These are phyloP conservation scores for Anoplius nigerrimus DNA, from an alignment of 2,888 invertebrate species.

Conservation along the genomic window DNA sequence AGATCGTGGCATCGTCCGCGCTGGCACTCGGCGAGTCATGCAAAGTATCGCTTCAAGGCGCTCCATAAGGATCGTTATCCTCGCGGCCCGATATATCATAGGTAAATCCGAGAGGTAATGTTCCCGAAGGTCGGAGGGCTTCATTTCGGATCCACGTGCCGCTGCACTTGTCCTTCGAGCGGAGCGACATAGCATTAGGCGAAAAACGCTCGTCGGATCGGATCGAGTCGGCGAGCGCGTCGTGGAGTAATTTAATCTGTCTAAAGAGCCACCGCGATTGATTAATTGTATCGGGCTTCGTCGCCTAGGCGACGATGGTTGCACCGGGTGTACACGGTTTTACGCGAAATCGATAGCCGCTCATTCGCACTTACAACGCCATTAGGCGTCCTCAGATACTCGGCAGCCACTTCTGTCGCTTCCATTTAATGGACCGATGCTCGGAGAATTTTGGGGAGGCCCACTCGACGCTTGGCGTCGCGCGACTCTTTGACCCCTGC, in stretches of 20 bases:
- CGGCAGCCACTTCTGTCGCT: conserved; percentile 11
- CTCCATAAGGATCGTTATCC: conserved; percentile 41
- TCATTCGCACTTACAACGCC: conserved; percentile 21
- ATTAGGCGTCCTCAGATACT: conserved; percentile 19
- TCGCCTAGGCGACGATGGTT: conserved; percentile 16
- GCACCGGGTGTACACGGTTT: conserved; percentile 6
- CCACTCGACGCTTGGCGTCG: neutral
- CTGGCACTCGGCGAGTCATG: conserved; percentile 48
- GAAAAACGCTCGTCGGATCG: neutral
- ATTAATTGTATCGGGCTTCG: conserved; percentile 13
- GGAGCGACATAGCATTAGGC: neutral
- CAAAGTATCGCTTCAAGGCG: conserved; percentile 46
- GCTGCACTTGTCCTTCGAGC: no score
- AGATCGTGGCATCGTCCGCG: conserved; percentile 46
- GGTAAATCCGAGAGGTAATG: conserved; percentile 32
- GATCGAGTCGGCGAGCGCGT: neutral
- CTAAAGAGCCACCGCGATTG: conserved; percentile 7
- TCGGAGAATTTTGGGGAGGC: no score
- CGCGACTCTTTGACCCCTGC: neutral
- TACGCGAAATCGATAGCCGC: conserved; percentile 24
- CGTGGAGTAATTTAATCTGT: neutral
- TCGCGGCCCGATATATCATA: conserved; percentile 35
- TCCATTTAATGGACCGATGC: no score
- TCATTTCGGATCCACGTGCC: no score
- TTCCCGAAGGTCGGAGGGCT: no score